phyloP scores from a whole-genome alignment of 2,888 invertebrate genomes.

The Melanostoma scalare region DNA sequence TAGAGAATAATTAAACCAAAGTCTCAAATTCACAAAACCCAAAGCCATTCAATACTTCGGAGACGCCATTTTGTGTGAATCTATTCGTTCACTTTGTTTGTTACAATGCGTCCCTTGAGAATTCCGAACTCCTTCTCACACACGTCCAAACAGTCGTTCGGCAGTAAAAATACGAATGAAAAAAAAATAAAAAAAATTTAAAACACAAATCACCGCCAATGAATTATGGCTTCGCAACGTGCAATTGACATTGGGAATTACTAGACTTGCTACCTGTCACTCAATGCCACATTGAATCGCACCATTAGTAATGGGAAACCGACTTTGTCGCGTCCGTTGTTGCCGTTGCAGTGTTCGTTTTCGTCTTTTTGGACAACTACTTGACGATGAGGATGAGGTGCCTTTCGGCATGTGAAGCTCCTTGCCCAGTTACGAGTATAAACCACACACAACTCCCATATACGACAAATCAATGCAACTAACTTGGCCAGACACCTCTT shows the following conservation, averaged over 20 bases:
- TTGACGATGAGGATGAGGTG: slow-evolving; percentile 22
- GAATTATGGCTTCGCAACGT: slow-evolving; percentile 67
- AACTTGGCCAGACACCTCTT: slow-evolving; percentile 61
- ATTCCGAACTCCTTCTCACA: slow-evolving; percentile 21
- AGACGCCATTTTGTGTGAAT: slow-evolving; percentile 7
- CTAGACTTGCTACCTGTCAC: slow-evolving; percentile 71
- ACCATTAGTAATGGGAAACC: slow-evolving; percentile 71
- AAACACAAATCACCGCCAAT: slow-evolving; percentile 65
- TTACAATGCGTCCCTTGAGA: slow-evolving; percentile 40
- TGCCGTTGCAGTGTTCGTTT: background rate
- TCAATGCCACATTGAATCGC: slow-evolving; percentile 72
- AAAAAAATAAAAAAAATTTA: slow-evolving; percentile 17
- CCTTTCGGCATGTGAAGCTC: slow-evolving; percentile 17
- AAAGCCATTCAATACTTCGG: too few relatives aligned
- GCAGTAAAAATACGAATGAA: background rate
- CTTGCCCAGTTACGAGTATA: background rate
- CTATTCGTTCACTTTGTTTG: background rate
- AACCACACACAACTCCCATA: slow-evolving; percentile 50
- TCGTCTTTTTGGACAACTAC: background rate
- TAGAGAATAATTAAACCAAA: too few relatives aligned
- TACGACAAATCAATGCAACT: slow-evolving; percentile 51
- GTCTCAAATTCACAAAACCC: too few relatives aligned
- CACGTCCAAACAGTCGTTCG: background rate
- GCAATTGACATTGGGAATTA: slow-evolving; percentile 71
- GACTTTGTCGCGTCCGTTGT: slow-evolving; percentile 27